Evolutionary conservation across 2,888 invertebrate species (phyloP).

Genomic region (Clanis bilineata): DNA sequence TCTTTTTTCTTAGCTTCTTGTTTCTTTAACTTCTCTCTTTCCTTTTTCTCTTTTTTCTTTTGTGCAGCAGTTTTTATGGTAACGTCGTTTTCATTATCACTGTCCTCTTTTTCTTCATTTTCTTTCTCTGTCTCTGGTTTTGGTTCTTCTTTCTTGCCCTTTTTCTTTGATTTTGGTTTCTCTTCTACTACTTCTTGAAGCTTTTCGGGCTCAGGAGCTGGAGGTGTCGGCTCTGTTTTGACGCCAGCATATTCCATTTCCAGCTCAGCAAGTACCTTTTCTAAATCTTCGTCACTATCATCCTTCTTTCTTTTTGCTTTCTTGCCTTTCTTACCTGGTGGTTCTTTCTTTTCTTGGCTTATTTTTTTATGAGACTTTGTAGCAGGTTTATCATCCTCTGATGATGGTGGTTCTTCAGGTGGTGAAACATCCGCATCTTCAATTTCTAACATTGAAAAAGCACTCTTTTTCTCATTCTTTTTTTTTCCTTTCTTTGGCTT

Average conservation of each 20-base stretch:
- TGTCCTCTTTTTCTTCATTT: conserved; percentile 65
- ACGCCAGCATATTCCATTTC: conserved; percentile 90
- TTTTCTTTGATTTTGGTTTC: conserved; percentile 67
- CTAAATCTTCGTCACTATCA: conserved; percentile 91
- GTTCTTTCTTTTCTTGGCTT: conserved; percentile 47
- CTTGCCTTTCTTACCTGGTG: conserved; percentile 86
- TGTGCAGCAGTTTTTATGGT: conserved; percentile 92
- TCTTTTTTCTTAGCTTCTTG: conserved; percentile 85
- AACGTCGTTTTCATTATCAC: conserved; percentile 80
- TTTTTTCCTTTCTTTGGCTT: conserved; percentile 70
- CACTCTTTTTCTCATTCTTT: conserved; percentile 80
- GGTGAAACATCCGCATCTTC: conserved; percentile 83
- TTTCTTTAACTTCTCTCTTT: conserved; percentile 89
- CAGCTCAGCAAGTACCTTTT: conserved; percentile 91
- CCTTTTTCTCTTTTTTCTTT: conserved; percentile 95
- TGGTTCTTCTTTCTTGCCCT: conserved; percentile 62
- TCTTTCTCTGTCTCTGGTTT: conserved; percentile 53
- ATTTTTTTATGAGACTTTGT: not conserved
- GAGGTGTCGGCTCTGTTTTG: conserved; percentile 71
- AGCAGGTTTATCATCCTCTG: conserved; percentile 66
- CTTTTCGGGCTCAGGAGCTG: conserved; percentile 63
- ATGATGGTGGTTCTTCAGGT: conserved; percentile 67
- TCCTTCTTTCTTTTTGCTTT: conserved; percentile 88
- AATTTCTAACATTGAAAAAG: conserved; percentile 86
- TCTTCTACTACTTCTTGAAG: conserved; percentile 62